phyloP scores from a whole-genome alignment of 2,113 vertebrate species.

The Numenius arquata region DNA sequence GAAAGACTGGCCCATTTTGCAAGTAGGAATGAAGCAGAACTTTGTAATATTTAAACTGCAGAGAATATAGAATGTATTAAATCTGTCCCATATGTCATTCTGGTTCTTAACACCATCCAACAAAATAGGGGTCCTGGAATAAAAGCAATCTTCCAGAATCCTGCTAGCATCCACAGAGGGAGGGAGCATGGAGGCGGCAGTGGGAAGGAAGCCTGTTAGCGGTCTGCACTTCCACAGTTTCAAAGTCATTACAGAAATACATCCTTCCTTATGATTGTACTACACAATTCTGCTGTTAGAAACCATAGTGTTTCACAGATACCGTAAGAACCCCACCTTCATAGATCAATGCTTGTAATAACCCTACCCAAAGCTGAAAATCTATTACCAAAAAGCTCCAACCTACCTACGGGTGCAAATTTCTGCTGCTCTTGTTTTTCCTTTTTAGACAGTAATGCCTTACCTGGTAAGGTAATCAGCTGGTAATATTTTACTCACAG shows the following conservation, averaged over 20 bases:
- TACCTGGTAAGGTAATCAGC: neutral
- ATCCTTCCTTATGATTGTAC: neutral
- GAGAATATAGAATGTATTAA: neutral
- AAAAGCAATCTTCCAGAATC: neutral
- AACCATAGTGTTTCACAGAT: neutral
- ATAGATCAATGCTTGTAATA: neutral
- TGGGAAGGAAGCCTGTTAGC: neutral
- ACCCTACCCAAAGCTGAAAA: neutral
- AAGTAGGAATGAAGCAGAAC: neutral
- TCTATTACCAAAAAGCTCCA: neutral
- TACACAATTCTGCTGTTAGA: neutral
- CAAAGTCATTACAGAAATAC: neutral
- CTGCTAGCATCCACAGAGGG: neutral
- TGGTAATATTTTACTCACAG: neutral
- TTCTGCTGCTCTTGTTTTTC: neutral
- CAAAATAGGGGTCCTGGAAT: neutral
- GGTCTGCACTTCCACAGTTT: neutral
- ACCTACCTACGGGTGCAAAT: neutral
- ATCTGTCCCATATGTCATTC: neutral
- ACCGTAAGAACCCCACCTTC: neutral
- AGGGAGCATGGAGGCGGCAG: accelerated
- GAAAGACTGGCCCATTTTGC: neutral
- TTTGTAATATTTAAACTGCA: neutral
- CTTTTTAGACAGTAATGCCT: neutral
- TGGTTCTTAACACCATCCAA: neutral